Evolutionary conservation across 2,113 vertebrate genomes (phyloP), one percentile per base, ranked within the genome.

Genomic region (Pangasianodon hypophthalmus): DNA sequence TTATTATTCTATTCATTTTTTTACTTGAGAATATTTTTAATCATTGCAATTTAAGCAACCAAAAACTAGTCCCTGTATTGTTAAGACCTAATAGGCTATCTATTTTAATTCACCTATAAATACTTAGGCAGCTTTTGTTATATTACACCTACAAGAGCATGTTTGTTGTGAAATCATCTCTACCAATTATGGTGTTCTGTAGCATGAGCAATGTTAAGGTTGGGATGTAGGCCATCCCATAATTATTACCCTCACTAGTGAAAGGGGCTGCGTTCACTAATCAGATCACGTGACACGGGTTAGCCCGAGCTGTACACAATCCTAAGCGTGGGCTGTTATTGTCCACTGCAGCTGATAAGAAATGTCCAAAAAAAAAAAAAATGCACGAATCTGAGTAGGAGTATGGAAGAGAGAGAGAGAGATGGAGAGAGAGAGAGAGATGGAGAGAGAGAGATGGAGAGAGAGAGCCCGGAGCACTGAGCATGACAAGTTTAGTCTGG

Each of bases 401-500:
- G 37, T 52, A 26, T 13, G 41, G 26, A 37, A 62, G 52, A 37
- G 81, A 37, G n/a, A 41, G 54, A 26, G 54, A 26, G 32, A 26
- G 10, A 60, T 14, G 56, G 29, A 54, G 24, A 80, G 37, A 91
- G 11, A 50, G 13, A 29, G 50, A 52, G 11, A 84, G 37, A 58
- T 87, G 90, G 2, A 77, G 73, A 54, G 54, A 54, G 52, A 67
- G 24, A 79, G 56, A n/a, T 58, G 84, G 88, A 73, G 67, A 77
- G 84, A 21, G 85, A 75, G 50, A 80, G 85, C 50, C 85, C 58
- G 86, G 67, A 88, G 77, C 80, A 87, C 18, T 85, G 64, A 67
- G 84, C 90, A 75, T 84, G 89, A 88, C 86, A 88, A 85, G 86
- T 87, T 82, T 73, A 81, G 90, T 86, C 91, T 87, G 50, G 91